These are phyloP conservation scores for Zoanthus sansibaricus DNA, from an alignment of 92 coral and sea anemone species.

Conservation along the genomic window DNA sequence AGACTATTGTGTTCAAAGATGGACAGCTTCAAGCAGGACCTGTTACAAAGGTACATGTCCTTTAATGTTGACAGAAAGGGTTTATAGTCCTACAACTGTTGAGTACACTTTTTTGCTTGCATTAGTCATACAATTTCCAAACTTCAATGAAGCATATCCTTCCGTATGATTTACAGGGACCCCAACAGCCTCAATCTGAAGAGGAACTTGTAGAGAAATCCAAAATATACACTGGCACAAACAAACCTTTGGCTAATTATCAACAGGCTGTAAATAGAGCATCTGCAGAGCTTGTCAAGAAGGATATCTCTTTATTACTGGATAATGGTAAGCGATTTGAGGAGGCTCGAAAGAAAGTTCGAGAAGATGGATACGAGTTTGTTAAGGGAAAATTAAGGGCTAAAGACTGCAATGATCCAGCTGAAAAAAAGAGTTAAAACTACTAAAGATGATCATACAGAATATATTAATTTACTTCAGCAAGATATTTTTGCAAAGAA, in stretches of 20 bases:
- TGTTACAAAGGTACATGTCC: slow-evolving; percentile 17
- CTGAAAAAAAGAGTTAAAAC: slow-evolving; percentile 55
- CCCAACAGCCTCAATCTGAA: too few relatives aligned
- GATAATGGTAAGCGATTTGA: slow-evolving; percentile 49
- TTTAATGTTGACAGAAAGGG: not conserved
- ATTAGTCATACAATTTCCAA: slow-evolving; percentile 16
- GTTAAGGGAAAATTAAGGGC: slow-evolving; percentile 58
- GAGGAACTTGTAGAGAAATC: too few relatives aligned
- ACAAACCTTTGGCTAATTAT: too few relatives aligned
- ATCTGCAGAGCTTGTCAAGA: slow-evolving; percentile 18
- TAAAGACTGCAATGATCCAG: slow-evolving; percentile 35
- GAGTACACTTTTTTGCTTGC: slow-evolving; percentile 11
- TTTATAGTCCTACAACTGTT: slow-evolving; percentile 11
- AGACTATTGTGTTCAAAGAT: slow-evolving; percentile 18
- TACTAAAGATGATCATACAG: slow-evolving; percentile 59
- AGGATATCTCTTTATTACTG: slow-evolving; percentile 18
- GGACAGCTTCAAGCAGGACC: slow-evolving; percentile 7
- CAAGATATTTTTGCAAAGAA: slow-evolving; percentile 50
- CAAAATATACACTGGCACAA: too few relatives aligned
- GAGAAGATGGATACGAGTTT: slow-evolving; percentile 55
- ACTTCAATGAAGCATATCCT: not conserved
- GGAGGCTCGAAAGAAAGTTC: slow-evolving; percentile 47
- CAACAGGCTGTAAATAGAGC: slow-evolving; percentile 11
- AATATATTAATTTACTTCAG: slow-evolving; percentile 52
- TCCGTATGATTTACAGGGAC: too few relatives aligned